phyloP scores from a whole-genome alignment of 2,797 vertebrate genomes.

The Lepus oiostolus region DNA sequence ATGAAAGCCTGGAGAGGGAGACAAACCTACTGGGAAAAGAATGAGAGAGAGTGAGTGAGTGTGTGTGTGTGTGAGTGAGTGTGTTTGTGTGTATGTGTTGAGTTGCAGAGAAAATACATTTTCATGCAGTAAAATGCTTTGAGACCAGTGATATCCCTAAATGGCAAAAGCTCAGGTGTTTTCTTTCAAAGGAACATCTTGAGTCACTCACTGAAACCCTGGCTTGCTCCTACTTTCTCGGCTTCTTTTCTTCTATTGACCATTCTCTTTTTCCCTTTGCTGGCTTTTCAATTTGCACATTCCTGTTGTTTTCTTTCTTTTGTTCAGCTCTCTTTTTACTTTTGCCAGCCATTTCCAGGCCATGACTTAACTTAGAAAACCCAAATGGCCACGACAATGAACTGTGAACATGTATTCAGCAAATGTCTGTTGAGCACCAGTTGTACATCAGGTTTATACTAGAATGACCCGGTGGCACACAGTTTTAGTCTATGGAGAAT shows the following conservation, averaged over 20 bases:
- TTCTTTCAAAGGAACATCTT: constrained; percentile 8
- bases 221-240: neutral
- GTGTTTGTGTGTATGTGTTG: neutral
- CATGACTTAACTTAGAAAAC: neutral
- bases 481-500: neutral
- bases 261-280: neutral
- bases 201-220: neutral
- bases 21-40: neutral
- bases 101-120: neutral
- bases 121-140: neutral
- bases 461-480: neutral
- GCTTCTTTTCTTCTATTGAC: neutral
- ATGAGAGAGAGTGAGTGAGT: neutral
- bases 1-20: neutral
- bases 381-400: neutral
- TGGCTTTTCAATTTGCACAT: neutral
- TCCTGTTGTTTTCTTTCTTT: neutral
- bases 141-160: neutral
- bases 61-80: neutral
- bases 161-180: neutral
- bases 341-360: neutral
- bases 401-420: neutral
- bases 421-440: neutral
- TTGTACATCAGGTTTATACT: neutral
- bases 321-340: neutral